Evolutionary conservation across 1,140 invertebrate species (phyloP).

Genomic region (Saccostrea cuccullata): DNA sequence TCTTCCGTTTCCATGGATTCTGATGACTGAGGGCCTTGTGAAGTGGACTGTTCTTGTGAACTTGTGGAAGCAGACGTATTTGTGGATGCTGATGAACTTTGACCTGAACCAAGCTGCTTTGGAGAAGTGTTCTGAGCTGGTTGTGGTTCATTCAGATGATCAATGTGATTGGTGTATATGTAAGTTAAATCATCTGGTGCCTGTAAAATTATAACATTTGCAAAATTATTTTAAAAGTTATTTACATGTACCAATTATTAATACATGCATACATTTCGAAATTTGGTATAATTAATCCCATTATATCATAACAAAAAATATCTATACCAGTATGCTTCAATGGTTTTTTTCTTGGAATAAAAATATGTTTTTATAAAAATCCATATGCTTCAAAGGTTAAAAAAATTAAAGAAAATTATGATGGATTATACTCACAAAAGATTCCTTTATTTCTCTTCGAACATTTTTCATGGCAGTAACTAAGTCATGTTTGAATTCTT

Average conservation of each 20-base stretch:
- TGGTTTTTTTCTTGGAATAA: too few relatives aligned
- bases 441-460: constrained; percentile 45
- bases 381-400: background rate
- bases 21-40: background rate
- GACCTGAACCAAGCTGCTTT: background rate
- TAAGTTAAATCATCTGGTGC: constrained; percentile 45
- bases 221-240: background rate
- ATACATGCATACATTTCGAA: too few relatives aligned
- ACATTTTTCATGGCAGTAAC: constrained; percentile 44
- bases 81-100: background rate
- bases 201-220: background rate
- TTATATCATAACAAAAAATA: too few relatives aligned
- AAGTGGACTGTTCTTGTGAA: background rate
- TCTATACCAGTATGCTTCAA: too few relatives aligned
- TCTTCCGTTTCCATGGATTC: constrained; percentile 39
- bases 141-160: background rate
- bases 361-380: background rate
- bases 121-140: background rate
- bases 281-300: too few relatives aligned
- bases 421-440: constrained; percentile 44
- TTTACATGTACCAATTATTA: background rate
- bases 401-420: too few relatives aligned
- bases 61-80: background rate
- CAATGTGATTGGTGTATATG: constrained; percentile 46
- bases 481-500: constrained; percentile 44